Conservation (phyloP, 2,113 vertebrate species). For the Cynopterus brachyotis region DNA sequence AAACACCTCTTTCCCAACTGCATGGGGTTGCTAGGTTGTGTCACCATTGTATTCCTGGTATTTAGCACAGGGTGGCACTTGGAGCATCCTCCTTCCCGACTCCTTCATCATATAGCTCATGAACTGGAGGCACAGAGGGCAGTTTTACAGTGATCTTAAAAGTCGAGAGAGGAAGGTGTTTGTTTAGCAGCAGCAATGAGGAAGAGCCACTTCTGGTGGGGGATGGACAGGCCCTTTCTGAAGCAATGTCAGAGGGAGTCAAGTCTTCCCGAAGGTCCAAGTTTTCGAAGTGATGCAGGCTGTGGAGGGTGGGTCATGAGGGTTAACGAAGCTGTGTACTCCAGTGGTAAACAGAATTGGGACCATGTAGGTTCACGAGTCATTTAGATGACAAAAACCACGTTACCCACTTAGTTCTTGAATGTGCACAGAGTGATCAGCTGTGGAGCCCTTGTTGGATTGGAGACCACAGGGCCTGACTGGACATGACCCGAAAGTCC, state of each 20-base stretch:
- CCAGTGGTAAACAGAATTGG: neutral
- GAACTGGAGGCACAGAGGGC: neutral
- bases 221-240: neutral
- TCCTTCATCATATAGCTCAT: neutral
- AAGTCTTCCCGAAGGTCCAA: neutral
- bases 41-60: rapidly evolving
- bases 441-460: neutral
- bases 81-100: too few relatives aligned
- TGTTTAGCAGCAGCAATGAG: neutral
- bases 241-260: neutral
- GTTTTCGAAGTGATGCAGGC: neutral
- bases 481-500: neutral
- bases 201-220: neutral
- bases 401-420: neutral
- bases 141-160: neutral
- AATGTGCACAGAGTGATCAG: neutral
- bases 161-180: neutral
- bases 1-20: neutral
- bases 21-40: neutral
- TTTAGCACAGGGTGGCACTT: neutral
- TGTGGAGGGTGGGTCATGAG: neutral
- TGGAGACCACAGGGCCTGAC: neutral
- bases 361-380: neutral
- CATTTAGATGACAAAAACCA: neutral
- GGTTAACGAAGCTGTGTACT: neutral